Conservation (phyloP, 2,888 invertebrate species). For the Phasia obesa region DNA sequence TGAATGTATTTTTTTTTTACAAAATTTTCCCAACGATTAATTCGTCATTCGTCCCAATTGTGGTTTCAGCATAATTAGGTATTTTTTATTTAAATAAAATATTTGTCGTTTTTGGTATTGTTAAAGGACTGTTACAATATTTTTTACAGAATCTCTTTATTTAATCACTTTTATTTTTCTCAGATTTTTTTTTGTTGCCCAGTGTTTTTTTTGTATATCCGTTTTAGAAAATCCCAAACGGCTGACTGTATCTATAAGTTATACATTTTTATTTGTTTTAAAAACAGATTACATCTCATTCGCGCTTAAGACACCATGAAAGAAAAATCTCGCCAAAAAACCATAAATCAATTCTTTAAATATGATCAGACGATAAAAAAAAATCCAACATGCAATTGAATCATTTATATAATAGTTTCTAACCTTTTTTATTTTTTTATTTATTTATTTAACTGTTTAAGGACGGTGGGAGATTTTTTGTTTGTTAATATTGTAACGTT, state of each 20-base stretch:
- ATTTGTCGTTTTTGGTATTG: too few relatives aligned
- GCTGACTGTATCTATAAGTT: conserved; percentile 2
- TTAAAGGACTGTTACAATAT: too few relatives aligned
- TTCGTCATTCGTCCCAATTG: too few relatives aligned
- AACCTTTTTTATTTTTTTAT: neutral
- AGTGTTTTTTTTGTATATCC: conserved; percentile 39
- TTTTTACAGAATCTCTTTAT: too few relatives aligned
- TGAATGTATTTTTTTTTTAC: too few relatives aligned
- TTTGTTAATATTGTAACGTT: conserved; percentile 2
- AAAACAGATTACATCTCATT: conserved; percentile 47
- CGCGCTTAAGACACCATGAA: conserved; percentile 16
- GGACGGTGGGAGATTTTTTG: conserved; percentile 49
- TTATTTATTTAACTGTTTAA: conserved; percentile 27
- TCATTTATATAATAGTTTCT: conserved; percentile 50
- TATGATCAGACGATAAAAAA: conserved; percentile 10
- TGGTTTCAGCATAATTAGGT: too few relatives aligned
- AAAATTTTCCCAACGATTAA: too few relatives aligned
- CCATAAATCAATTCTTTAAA: conserved; percentile 69
- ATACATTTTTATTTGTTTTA: conserved; percentile 13
- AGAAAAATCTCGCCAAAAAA: conserved; percentile 46
- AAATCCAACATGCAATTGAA: conserved; percentile 59
- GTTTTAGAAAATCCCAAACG: conserved; percentile 12
- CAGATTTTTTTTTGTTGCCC: neutral
- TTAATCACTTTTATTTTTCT: neutral
- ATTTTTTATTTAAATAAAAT: too few relatives aligned